Conservation (phyloP, 2,888 invertebrate species). For the Drosophila fulvimacula region DNA sequence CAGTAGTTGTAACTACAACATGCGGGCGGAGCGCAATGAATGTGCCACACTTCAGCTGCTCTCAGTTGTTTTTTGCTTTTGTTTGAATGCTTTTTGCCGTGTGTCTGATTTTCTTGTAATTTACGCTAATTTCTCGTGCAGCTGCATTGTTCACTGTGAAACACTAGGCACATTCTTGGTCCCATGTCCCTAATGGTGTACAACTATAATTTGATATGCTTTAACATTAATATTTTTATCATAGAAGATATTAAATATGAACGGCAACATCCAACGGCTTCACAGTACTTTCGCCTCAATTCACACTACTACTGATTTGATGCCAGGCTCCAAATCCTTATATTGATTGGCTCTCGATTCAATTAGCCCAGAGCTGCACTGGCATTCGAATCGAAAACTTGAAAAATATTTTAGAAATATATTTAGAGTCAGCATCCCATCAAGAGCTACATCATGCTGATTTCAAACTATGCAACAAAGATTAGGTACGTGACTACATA, state of each 20-base stretch:
- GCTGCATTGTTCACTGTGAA: conserved; percentile 18
- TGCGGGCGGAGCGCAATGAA: conserved; percentile 44
- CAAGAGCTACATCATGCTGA: background rate
- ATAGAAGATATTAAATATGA: background rate
- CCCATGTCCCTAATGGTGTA: background rate
- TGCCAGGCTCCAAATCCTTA: no score
- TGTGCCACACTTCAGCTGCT: conserved; percentile 24
- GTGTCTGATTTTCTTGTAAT: conserved; percentile 58
- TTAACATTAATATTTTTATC: background rate
- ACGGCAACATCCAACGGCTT: background rate
- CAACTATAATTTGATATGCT: background rate
- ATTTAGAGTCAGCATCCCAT: background rate
- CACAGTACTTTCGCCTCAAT: background rate
- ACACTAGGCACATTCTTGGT: background rate
- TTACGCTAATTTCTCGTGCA: conserved; percentile 64
- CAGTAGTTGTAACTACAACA: conserved; percentile 32
- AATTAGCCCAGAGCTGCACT: conserved; percentile 1
- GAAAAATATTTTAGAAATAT: background rate
- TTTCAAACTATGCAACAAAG: background rate
- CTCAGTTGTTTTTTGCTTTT: conserved; percentile 11
- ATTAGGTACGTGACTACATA: background rate
- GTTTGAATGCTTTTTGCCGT: conserved; percentile 9
- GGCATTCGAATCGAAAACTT: background rate
- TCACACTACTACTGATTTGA: background rate
- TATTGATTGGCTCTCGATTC: conserved; percentile 1